Percentiles rank a stretch among this genome's conserved stretches.
Conservation (phyloP, 2,888 invertebrate species). For the Platypus cylindrus region DNA sequence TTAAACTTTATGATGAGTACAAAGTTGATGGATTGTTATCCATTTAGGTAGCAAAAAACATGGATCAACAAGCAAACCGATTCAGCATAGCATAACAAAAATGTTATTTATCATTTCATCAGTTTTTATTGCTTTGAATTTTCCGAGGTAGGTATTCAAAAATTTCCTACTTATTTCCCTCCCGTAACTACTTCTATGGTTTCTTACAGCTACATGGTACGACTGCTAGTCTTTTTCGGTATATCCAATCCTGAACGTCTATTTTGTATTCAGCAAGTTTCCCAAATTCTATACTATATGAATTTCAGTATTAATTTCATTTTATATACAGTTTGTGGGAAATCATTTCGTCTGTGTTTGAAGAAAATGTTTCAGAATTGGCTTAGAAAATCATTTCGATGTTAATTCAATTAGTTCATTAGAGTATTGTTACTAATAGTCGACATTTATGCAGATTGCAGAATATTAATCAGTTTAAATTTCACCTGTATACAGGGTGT, state of each 20-base stretch:
- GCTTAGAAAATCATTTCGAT: too few species aligned
- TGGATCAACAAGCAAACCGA: slow-evolving; percentile 26
- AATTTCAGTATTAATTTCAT: slow-evolving; percentile 53
- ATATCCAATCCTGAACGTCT: slow-evolving; percentile 30
- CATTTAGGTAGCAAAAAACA: slow-evolving; percentile 36
- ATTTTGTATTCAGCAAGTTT: slow-evolving; percentile 45
- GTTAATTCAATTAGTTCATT: too few species aligned
- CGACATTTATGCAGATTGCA: too few species aligned
- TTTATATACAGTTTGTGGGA: slow-evolving; percentile 49
- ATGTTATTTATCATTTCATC: slow-evolving; percentile 54
- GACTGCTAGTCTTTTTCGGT: slow-evolving; percentile 40
- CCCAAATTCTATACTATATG: slow-evolving; percentile 50
- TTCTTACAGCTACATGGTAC: slow-evolving; percentile 41
- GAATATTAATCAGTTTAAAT: too few species aligned
- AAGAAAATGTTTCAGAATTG: slow-evolving; percentile 12
- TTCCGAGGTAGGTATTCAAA: slow-evolving; percentile 41
- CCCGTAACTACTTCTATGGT: slow-evolving; percentile 1
- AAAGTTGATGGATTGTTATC: too few species aligned
- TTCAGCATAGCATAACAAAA: slow-evolving; percentile 49
- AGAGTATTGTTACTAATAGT: too few species aligned
- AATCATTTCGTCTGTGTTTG: slow-evolving; percentile 44
- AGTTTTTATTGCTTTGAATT: slow-evolving; percentile 49
- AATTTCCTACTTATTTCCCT: background rate
- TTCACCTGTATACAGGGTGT: too few species aligned
- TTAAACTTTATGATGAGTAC: background rate